These are phyloP conservation scores for Genyomyrus donnyi DNA, from an alignment of 2,113 vertebrate species.

Conservation along the genomic window DNA sequence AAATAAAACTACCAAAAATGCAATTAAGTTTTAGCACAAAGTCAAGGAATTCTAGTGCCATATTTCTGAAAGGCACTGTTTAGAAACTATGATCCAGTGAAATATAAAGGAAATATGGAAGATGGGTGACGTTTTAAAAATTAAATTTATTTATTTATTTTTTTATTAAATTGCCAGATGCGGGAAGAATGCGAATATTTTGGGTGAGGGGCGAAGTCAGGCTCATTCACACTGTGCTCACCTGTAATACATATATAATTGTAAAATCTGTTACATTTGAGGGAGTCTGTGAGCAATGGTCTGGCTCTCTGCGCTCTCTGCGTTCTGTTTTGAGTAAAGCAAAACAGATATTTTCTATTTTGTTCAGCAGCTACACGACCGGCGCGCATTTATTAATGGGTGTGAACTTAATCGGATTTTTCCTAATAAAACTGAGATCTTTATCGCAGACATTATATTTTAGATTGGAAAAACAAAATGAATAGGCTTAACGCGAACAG, in stretches of 20 bases:
- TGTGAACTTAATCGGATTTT: background rate
- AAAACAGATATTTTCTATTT: background rate
- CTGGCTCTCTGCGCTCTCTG: background rate
- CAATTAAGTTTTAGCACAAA: slow-evolving; percentile 9
- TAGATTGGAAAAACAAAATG: background rate
- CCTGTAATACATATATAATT: background rate
- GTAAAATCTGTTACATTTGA: background rate
- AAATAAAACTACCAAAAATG: background rate
- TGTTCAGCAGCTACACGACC: background rate
- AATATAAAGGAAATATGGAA: background rate
- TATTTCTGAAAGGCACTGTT: background rate
- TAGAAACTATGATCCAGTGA: background rate
- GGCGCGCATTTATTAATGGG: background rate
- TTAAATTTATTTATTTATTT: background rate
- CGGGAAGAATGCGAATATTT: background rate
- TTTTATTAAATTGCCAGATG: background rate
- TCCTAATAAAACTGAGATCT: background rate
- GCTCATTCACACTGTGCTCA: background rate
- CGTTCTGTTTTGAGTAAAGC: background rate
- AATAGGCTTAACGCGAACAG: background rate
- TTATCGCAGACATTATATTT: background rate
- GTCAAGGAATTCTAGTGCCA: background rate
- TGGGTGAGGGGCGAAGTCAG: background rate
- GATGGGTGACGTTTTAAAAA: background rate
- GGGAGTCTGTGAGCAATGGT: background rate